Percentiles rank a stretch among this genome's conserved stretches.
These are phyloP conservation scores for Synergus umbraculus DNA, from an alignment of 2,888 invertebrate species.

Conservation along the genomic window DNA sequence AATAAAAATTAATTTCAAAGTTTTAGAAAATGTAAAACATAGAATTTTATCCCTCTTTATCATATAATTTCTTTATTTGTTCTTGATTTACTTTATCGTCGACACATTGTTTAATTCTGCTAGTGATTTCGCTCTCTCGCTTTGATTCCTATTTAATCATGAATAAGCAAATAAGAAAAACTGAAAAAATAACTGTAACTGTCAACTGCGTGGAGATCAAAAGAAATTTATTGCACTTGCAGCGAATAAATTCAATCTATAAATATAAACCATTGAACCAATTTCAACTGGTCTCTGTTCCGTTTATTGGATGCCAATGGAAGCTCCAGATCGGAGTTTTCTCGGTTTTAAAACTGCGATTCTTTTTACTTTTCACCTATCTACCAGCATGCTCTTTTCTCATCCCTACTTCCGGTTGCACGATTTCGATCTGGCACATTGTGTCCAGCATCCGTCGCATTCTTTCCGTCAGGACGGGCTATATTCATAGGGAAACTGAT, in stretches of 20 bases:
- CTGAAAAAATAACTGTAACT: conserved; percentile 1
- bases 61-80: no score
- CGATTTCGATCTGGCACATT: background rate
- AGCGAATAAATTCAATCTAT: conserved; percentile 23
- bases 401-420: background rate
- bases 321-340: background rate
- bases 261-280: conserved; percentile 24
- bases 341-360: conserved; percentile 1
- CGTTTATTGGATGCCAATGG: conserved; percentile 20
- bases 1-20: background rate
- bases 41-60: no score
- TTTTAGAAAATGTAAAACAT: background rate
- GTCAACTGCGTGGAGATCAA: background rate
- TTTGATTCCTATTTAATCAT: background rate
- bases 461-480: background rate
- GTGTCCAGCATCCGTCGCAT: background rate
- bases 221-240: background rate
- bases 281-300: background rate
- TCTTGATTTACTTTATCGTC: background rate
- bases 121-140: background rate
- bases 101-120: background rate
- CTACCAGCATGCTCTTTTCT: conserved; percentile 6
- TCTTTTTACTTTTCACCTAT: background rate
- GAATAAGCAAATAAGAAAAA: background rate
- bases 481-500: no score